Conservation (phyloP, 64 coral and sea anemone species). For the Porites australiensis region DNA sequence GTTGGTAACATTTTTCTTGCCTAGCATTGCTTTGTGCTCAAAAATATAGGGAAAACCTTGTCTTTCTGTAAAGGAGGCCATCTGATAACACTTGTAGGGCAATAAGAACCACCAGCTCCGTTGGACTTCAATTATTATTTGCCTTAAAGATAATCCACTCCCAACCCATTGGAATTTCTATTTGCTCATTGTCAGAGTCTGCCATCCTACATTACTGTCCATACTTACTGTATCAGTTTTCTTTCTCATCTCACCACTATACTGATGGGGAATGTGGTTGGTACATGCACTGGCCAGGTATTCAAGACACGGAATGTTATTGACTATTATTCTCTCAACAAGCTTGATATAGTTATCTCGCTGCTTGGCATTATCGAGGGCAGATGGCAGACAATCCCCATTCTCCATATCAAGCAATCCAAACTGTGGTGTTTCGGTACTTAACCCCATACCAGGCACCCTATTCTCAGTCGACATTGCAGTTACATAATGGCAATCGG, state of each 20-base stretch:
- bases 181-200: too few relatives aligned
- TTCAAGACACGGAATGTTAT: conserved; percentile 51
- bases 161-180: too few relatives aligned
- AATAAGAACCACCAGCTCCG: too few relatives aligned
- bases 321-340: conserved; percentile 46
- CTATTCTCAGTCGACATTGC: conserved; percentile 71
- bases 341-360: conserved; percentile 52
- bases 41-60: too few relatives aligned
- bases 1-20: too few relatives aligned
- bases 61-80: too few relatives aligned
- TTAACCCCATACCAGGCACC: conserved; percentile 61
- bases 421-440: conserved; percentile 27
- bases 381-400: conserved; percentile 50
- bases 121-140: too few relatives aligned
- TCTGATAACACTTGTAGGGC: too few relatives aligned
- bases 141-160: too few relatives aligned
- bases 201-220: not conserved
- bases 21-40: too few relatives aligned
- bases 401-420: conserved; percentile 66
- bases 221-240: conserved; percentile 54
- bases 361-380: conserved; percentile 60
- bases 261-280: too few relatives aligned
- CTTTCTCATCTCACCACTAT: conserved; percentile 2
- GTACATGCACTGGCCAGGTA: conserved; percentile 39
- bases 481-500: conserved; percentile 68